Percentiles rank a stretch among this genome's conserved stretches.
phyloP scores from a whole-genome alignment of 2,113 vertebrate genomes.

The Dicaeum eximium region DNA sequence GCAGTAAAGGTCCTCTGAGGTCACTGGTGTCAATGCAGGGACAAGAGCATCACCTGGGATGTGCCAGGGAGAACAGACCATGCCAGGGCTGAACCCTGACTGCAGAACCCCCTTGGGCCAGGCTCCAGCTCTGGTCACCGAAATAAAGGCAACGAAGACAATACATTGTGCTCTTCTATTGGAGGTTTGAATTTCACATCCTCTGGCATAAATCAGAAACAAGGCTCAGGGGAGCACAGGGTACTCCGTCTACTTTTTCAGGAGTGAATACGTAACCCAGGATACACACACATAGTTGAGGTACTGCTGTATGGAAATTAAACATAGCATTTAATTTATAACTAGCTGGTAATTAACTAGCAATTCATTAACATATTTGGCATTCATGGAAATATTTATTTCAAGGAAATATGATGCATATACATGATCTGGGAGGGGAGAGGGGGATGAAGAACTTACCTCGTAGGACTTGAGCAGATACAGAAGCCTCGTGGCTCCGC shows the following conservation, averaged over 20 bases:
- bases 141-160: background rate
- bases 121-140: background rate
- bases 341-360: background rate
- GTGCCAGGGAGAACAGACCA: background rate
- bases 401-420: background rate
- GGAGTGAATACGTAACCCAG: background rate
- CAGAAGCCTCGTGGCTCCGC: conserved; percentile 27
- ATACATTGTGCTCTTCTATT: background rate
- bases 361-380: background rate
- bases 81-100: background rate
- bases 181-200: background rate
- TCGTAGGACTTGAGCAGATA: conserved; percentile 26
- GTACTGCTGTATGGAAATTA: background rate
- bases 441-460: background rate
- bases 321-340: background rate
- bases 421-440: background rate
- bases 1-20: background rate
- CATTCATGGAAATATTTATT: background rate
- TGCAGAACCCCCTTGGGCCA: background rate
- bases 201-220: background rate
- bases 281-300: background rate
- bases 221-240: background rate
- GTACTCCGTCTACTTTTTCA: background rate
- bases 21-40: background rate
- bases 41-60: background rate